Conservation (phyloP, 37 sponge, comb jelly and placozoan species). For the Petrosia ficiformis region DNA sequence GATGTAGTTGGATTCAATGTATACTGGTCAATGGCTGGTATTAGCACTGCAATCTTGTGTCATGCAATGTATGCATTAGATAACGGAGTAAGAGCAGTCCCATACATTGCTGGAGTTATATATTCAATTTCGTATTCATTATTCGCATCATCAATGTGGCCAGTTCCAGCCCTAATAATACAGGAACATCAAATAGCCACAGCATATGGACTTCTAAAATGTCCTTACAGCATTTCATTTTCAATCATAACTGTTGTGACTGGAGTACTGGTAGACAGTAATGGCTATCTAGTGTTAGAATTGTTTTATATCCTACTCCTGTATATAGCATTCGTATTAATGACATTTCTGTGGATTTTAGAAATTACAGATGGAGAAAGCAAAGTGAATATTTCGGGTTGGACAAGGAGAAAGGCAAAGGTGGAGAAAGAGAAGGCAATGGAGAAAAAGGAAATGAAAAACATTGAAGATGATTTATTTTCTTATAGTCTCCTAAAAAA, state of each 20-base stretch:
- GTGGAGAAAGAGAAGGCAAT: too few species aligned
- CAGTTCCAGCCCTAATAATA: neutral
- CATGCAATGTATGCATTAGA: neutral
- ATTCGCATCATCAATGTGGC: neutral
- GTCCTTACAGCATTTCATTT: neutral
- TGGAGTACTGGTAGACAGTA: neutral
- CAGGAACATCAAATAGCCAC: neutral
- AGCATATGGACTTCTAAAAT: neutral
- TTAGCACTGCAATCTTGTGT: neutral
- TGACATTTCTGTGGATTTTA: too few species aligned
- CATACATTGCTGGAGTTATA: neutral
- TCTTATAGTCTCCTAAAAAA: too few species aligned
- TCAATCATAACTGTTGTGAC: neutral
- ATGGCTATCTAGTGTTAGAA: neutral
- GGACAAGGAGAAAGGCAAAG: too few species aligned
- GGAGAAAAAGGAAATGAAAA: too few species aligned
- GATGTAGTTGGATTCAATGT: neutral
- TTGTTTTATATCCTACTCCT: neutral
- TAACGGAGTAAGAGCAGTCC: neutral
- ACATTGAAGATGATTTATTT: too few species aligned
- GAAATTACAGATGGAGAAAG: too few species aligned
- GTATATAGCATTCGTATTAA: too few species aligned
- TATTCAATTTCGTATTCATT: neutral
- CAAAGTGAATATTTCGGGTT: too few species aligned
- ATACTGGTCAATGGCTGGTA: neutral